Conservation (phyloP, 2,113 vertebrate species). For the Coregonus clupeaformis region DNA sequence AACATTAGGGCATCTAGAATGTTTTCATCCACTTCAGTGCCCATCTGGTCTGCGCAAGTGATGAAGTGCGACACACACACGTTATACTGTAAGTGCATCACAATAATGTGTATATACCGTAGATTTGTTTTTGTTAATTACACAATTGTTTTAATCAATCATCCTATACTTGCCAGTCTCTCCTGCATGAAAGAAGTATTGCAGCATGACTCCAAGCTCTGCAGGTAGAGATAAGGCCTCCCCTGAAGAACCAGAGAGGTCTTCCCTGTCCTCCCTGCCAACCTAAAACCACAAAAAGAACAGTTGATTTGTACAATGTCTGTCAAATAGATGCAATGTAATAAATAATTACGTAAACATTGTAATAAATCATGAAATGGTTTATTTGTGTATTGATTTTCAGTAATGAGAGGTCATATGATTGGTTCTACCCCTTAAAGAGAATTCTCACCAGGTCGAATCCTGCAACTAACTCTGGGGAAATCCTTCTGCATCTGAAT, state of each 20-base stretch:
- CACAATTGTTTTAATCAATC: not conserved
- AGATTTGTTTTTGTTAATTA: slow-evolving; percentile 1
- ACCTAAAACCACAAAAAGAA: slow-evolving; percentile 73
- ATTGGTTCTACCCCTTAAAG: not conserved
- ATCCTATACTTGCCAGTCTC: slow-evolving; percentile 81
- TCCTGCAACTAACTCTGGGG: slow-evolving; percentile 83
- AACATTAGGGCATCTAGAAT: slow-evolving; percentile 86
- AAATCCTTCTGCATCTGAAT: slow-evolving; percentile 76
- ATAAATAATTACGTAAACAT: not conserved
- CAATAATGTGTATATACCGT: not conserved
- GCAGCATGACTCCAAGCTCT: slow-evolving; percentile 68
- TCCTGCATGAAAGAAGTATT: slow-evolving; percentile 90
- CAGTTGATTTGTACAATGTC: not conserved
- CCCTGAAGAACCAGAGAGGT: slow-evolving; percentile 79
- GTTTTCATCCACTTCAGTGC: slow-evolving; percentile 81
- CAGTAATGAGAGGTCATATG: too few relatives aligned
- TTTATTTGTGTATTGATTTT: too few relatives aligned
- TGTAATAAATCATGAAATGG: not conserved
- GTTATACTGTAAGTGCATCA: not conserved
- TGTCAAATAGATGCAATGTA: not conserved
- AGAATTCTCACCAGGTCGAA: slow-evolving; percentile 84
- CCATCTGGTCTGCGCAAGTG: slow-evolving; percentile 78
- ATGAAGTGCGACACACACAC: not conserved
- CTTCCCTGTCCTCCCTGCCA: slow-evolving; percentile 82
- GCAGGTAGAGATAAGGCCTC: slow-evolving; percentile 79